Conservation (phyloP, 2,888 invertebrate species). For the Acleris cristana region DNA sequence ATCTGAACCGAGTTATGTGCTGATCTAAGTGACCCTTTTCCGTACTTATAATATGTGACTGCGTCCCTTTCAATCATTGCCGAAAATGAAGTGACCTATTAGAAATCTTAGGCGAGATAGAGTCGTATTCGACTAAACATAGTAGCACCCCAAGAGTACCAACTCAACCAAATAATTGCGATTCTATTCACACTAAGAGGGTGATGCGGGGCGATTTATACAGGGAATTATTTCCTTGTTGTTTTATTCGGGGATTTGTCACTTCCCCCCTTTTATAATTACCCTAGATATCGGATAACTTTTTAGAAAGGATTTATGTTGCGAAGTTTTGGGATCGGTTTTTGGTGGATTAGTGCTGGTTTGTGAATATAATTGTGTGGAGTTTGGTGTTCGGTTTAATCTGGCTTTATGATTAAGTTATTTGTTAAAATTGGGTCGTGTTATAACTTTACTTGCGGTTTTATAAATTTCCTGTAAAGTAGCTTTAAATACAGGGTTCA, state of each 20-base stretch:
- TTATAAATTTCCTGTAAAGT: not conserved
- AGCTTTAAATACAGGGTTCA: too few species aligned
- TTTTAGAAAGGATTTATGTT: conserved; percentile 74
- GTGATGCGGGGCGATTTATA: conserved; percentile 69
- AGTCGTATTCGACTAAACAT: conserved; percentile 40
- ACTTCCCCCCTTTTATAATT: conserved; percentile 81
- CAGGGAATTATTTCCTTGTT: conserved; percentile 83
- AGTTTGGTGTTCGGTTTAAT: conserved; percentile 49
- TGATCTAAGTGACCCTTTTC: too few species aligned
- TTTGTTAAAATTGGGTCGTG: conserved; percentile 1
- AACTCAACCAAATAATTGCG: conserved; percentile 83
- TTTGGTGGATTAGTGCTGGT: conserved; percentile 59
- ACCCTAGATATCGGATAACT: conserved; percentile 77
- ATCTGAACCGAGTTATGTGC: too few species aligned
- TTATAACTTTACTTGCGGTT: not conserved
- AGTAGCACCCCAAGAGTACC: conserved; percentile 58
- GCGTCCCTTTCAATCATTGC: too few species aligned
- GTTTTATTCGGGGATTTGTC: conserved; percentile 84
- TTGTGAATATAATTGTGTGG: conserved; percentile 61
- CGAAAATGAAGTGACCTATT: too few species aligned
- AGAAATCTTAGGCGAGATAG: not conserved
- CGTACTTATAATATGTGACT: too few species aligned
- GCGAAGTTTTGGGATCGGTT: conserved; percentile 59
- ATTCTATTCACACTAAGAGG: conserved; percentile 83
- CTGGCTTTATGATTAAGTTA: conserved; percentile 31